Percentiles rank a stretch among this genome's conserved stretches.
Evolutionary conservation across 2,113 vertebrate genomes (phyloP).

Genomic region (Acanthisitta chloris): DNA sequence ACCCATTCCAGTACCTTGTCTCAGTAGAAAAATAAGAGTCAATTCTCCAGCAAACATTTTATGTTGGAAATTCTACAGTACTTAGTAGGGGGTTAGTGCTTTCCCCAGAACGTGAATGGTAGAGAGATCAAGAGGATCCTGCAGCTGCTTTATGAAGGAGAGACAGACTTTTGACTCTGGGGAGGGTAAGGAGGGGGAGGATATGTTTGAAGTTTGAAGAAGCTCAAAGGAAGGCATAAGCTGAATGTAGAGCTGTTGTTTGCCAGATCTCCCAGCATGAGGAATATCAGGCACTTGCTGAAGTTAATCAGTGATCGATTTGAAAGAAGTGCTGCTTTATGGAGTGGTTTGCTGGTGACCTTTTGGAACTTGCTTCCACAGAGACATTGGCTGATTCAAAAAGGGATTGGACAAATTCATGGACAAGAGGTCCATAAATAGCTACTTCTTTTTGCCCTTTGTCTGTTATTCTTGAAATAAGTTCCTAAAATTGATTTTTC

Average conservation of each 20-base stretch:
- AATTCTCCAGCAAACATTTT: not conserved
- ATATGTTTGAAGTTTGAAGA: not conserved
- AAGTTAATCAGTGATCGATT: not conserved
- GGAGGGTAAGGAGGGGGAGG: not conserved
- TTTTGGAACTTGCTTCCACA: not conserved
- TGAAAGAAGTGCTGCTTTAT: not conserved
- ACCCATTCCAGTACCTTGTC: not conserved
- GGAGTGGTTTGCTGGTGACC: not conserved
- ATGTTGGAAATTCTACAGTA: not conserved
- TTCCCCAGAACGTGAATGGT: not conserved
- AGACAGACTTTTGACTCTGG: not conserved
- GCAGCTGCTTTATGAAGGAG: constrained; percentile 3
- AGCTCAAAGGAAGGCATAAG: not conserved
- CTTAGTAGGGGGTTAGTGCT: not conserved
- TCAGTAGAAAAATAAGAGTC: not conserved
- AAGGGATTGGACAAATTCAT: not conserved
- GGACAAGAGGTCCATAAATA: not conserved
- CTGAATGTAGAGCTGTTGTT: not conserved
- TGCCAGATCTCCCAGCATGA: not conserved
- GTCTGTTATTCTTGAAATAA: not conserved
- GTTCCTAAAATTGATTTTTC: not conserved
- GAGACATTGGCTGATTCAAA: not conserved
- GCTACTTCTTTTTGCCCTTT: not conserved
- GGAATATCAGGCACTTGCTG: not conserved
- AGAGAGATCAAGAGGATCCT: constrained; percentile 28